Conservation (phyloP, 2,888 invertebrate species). For the Chesias legatella region DNA sequence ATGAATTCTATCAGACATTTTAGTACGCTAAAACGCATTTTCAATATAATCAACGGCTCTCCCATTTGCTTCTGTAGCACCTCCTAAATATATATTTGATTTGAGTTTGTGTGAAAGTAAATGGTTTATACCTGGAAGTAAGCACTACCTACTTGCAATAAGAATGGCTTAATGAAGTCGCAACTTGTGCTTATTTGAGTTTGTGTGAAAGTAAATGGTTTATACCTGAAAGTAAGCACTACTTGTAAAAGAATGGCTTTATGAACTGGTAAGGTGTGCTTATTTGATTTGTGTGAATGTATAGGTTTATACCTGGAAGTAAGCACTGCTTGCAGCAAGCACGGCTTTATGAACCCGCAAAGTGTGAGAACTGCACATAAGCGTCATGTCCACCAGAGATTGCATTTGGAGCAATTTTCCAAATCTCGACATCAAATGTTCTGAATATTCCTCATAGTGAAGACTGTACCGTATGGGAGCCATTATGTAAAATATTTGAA, state of each 20-base stretch:
- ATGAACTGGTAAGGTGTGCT: conserved; percentile 87
- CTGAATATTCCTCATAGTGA: conserved; percentile 85
- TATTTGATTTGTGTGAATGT: neutral
- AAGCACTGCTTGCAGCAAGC: conserved; percentile 85
- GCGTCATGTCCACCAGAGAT: conserved; percentile 86
- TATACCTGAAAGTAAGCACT: conserved; percentile 88
- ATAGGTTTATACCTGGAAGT: no score
- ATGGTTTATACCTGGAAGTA: conserved; percentile 84
- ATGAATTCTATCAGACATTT: conserved; percentile 88
- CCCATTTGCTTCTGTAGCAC: conserved; percentile 80
- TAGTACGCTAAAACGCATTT: conserved; percentile 85
- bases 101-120: neutral
- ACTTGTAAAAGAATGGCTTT: conserved; percentile 86
- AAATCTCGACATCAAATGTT: conserved; percentile 84
- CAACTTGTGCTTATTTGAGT: conserved; percentile 84
- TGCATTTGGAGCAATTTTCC: conserved; percentile 86
- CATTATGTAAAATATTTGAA: conserved; percentile 49
- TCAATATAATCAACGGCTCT: conserved; percentile 82
- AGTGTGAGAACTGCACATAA: conserved; percentile 87
- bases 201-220: conserved; percentile 9
- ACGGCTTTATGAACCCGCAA: conserved; percentile 87
- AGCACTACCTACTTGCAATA: conserved; percentile 85
- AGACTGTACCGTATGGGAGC: conserved; percentile 81
- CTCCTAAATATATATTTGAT: conserved; percentile 63
- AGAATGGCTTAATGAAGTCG: conserved; percentile 87